Base-by-base conservation (phyloP, 2,888 invertebrate genomes). In the Machimus atricapillus region DNA sequence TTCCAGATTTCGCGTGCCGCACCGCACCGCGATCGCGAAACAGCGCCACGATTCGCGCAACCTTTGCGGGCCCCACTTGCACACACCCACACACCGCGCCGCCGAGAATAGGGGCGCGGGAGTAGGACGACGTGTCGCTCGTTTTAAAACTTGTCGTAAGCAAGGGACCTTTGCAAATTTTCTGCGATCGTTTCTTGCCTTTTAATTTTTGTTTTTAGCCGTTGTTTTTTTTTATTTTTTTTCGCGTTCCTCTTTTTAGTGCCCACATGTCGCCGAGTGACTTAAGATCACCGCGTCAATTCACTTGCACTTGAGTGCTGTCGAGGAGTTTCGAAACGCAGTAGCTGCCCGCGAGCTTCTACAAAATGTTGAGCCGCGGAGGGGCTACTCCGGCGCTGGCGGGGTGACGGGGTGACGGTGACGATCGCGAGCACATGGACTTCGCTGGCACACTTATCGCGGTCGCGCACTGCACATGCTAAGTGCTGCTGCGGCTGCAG, bases 131-230 rank as follows among this genome's bases (percentile, higher is more conserved):
- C 58, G 82, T 46, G 52, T 37, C 34, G 58, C 76, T 37, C n/a
- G 52, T 52, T 78, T 46, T 34, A 82, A 66, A 82, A 82, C 58
- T 82, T 82, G 82, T 34, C 58, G 37, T 37, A 58, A 66, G 34
- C 82, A 82, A 82, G 82, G 82, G 82, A 82, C 82, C 82, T 82
- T 82, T 82, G 82, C 82, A 34, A 82, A 66, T 82, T 81, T n/a
- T 82, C 82, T 56, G 76, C 76, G 31, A n/a, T 46, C 43, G 43
- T 16, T 46, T 46, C 16, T 14, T 46, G 43, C 43, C 43, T 46
- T 46, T 46, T n/a, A 27, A 12, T 66, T 12, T 66, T 66, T 27
- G 66, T 23, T 66, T 58, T 66, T n/a, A 16, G 0, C 12, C 16
- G 43, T 14, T 46, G 43, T 19, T 52, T 52, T 52, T 43, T n/a